These are phyloP conservation scores for Hippocampus abdominalis DNA, from an alignment of 2,113 vertebrate genomes.

Conservation along the genomic window DNA sequence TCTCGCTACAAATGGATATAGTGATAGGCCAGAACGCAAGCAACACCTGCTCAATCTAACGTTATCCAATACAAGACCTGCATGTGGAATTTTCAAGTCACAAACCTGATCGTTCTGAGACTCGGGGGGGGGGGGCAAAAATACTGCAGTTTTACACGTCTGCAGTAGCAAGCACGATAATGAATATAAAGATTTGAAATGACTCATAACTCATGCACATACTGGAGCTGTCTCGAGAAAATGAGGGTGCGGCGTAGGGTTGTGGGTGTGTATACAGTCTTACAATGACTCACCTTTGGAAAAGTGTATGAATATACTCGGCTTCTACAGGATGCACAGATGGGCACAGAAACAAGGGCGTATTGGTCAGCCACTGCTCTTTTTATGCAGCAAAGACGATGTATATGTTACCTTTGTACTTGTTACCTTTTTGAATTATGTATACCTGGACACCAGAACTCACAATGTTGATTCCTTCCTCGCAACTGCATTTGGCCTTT, in stretches of 20 bases:
- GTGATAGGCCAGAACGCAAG: background rate
- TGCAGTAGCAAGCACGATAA: background rate
- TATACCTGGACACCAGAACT: too few species aligned
- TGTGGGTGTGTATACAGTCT: background rate
- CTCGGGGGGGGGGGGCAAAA: background rate
- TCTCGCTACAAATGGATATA: background rate
- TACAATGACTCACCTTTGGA: background rate
- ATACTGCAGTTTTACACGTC: background rate
- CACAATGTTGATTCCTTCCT: too few species aligned
- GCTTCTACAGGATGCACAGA: background rate
- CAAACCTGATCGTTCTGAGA: too few species aligned
- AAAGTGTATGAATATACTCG: background rate
- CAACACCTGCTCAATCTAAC: background rate
- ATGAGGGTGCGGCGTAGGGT: background rate
- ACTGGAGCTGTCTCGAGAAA: background rate
- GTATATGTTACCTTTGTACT: too few species aligned
- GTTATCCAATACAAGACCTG: background rate
- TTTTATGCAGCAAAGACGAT: too few species aligned
- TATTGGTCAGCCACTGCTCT: background rate
- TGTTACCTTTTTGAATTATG: too few species aligned
- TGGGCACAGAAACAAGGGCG: background rate
- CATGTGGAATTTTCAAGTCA: background rate
- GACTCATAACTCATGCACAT: background rate
- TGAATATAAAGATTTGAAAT: background rate
- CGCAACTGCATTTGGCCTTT: too few species aligned